These are phyloP conservation scores for Marmota flaviventris DNA, from an alignment of 2,113 vertebrate species.

Conservation along the genomic window DNA sequence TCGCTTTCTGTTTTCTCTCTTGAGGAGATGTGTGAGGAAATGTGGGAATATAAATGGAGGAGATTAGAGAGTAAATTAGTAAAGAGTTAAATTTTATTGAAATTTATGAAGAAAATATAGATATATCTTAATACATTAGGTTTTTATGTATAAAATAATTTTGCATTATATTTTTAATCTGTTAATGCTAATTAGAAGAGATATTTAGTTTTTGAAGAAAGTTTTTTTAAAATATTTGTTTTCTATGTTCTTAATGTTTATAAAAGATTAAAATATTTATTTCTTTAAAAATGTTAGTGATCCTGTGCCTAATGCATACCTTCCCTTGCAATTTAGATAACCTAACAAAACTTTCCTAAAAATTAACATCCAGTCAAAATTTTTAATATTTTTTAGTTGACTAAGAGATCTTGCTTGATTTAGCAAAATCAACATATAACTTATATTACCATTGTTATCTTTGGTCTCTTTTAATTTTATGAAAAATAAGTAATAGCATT, in stretches of 20 bases:
- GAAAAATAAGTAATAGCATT: not conserved
- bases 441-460: not conserved
- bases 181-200: not conserved
- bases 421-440: conserved; percentile 5
- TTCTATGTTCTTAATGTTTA: not conserved
- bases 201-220: not conserved
- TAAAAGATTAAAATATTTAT: not conserved
- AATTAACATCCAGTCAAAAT: not conserved
- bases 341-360: not conserved
- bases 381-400: not conserved
- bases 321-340: not conserved
- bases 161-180: not conserved
- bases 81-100: not conserved
- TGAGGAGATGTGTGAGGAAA: not conserved
- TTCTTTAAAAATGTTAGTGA: not conserved
- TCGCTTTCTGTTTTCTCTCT: not conserved
- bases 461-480: not conserved
- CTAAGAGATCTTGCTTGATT: not conserved
- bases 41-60: not conserved
- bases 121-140: not conserved
- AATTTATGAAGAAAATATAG: not conserved
- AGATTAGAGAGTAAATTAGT: not conserved
- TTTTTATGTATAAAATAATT: conserved; percentile 22
- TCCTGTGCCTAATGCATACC: not conserved
- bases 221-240: not conserved